Conservation (phyloP, 1,140 invertebrate genomes). For the Pollicipes pollicipes region DNA sequence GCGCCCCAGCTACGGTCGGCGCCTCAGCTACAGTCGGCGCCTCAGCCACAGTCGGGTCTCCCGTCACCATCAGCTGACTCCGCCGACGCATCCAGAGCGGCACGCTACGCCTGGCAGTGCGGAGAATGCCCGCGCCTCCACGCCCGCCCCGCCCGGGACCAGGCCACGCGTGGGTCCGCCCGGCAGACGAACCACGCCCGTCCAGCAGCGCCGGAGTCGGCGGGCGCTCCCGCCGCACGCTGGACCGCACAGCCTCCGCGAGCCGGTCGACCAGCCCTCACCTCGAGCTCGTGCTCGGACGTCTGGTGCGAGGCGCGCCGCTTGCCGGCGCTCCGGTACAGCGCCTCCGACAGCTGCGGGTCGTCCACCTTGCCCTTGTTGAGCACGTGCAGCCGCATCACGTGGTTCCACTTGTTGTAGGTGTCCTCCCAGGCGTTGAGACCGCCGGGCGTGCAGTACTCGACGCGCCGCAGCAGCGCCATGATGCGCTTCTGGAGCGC, state of each 20-base stretch:
- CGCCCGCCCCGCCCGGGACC: too few species aligned
- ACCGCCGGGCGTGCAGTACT: conserved; percentile 73
- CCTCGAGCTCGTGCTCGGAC: conserved; percentile 89
- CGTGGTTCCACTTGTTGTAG: conserved; percentile 74
- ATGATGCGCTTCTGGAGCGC: conserved; percentile 88
- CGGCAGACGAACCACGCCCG: too few species aligned
- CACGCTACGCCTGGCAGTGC: too few species aligned
- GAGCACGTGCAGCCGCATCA: conserved; percentile 52
- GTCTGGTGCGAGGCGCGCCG: conserved; percentile 78
- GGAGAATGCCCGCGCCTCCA: too few species aligned
- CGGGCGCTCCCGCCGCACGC: not conserved
- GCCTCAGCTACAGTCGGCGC: too few species aligned
- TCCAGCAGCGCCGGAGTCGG: too few species aligned
- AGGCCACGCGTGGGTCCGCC: too few species aligned
- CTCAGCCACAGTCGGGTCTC: too few species aligned
- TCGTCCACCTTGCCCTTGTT: conserved; percentile 78
- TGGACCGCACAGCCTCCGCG: not conserved
- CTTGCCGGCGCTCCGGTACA: conserved; percentile 65
- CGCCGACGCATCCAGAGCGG: too few species aligned
- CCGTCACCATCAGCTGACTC: too few species aligned
- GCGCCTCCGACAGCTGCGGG: conserved; percentile 51
- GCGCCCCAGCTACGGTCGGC: too few species aligned
- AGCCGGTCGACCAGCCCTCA: conserved; percentile 22
- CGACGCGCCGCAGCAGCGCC: conserved; percentile 77
- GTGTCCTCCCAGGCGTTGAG: conserved; percentile 87